Base-by-base conservation (phyloP, 2,888 invertebrate genomes). In the Tetanocera ferruginea region DNA sequence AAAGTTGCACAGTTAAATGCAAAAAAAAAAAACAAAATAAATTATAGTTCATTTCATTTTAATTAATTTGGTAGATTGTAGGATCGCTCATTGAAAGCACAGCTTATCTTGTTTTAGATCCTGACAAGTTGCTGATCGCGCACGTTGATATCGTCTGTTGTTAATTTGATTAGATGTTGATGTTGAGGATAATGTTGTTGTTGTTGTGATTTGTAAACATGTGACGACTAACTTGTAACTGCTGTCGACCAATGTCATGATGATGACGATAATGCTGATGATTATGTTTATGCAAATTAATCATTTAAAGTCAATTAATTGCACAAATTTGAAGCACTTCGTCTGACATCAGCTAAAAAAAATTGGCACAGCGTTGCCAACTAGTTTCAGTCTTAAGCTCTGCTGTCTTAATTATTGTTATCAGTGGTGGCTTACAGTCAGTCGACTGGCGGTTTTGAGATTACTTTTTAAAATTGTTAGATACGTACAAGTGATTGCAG, bases 291-390 rank as follows among this genome's bases (percentile, higher is more conserved):
- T 70, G 25, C 28, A 72, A 72, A 72, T 60, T 34, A 17, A 37
- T 60, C 60, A 60, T 52, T 75, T 75, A 34, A 75, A 67, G 55
- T 31, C 55, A 75, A 75, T 75, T 75, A 67, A 55, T 67, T 25
- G 67, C 23, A 52, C 37, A 67, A 67, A 75, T 67, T 67, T 55
- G 55, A 75, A 55, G 52, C 51, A 67, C 25, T 66, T 51, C 52
- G 66, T 8, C 28, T 25, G 37, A 55, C 75, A 17, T 49, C 19
- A 8, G 73, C 5, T 43, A 37, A 43, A 6, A 31, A 34, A 49
- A 19, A 11, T n/a, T 31, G 8, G 23, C 37, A 19, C 72, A 72
- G 60, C 17, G 57, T 72, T 72, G 60, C 72, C 72, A 72, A 60
- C 72, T 34, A 8, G 60, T 60, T 28, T 62, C 14, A 28, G 5